Percentiles rank a stretch among this genome's conserved stretches.
These are phyloP conservation scores for Dioctria rufipes DNA, from an alignment of 2,888 invertebrate species.

Conservation along the genomic window DNA sequence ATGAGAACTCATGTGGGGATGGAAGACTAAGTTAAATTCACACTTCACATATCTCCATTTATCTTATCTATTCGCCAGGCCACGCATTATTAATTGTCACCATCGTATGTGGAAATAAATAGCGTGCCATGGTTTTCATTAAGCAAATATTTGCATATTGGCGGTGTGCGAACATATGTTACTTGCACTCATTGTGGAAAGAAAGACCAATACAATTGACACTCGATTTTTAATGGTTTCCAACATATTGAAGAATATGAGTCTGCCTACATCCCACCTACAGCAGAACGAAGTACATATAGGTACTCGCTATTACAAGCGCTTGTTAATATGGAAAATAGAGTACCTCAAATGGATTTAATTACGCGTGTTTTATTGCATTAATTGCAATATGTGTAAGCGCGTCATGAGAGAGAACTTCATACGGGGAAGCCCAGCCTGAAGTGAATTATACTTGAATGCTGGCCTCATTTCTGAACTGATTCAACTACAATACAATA, in stretches of 20 bases:
- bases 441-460: neutral
- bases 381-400: conserved; percentile 5
- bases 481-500: neutral
- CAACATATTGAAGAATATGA: too few species aligned
- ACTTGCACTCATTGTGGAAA: neutral
- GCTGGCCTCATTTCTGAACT: neutral
- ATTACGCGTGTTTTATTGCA: conserved; percentile 35
- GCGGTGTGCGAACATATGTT: conserved; percentile 46
- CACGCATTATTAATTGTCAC: conserved; percentile 48
- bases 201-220: neutral
- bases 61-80: neutral
- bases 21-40: neutral
- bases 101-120: conserved; percentile 52
- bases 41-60: neutral
- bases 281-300: neutral
- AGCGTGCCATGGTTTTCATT: conserved; percentile 50
- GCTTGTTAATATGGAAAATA: neutral
- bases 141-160: conserved; percentile 55
- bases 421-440: neutral
- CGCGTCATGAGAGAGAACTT: neutral
- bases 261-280: neutral
- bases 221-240: neutral
- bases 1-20: neutral
- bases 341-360: conserved; percentile 36
- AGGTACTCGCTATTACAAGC: neutral